Base-by-base conservation (phyloP, 2,888 invertebrate species). In the Cosmia trapezina region DNA sequence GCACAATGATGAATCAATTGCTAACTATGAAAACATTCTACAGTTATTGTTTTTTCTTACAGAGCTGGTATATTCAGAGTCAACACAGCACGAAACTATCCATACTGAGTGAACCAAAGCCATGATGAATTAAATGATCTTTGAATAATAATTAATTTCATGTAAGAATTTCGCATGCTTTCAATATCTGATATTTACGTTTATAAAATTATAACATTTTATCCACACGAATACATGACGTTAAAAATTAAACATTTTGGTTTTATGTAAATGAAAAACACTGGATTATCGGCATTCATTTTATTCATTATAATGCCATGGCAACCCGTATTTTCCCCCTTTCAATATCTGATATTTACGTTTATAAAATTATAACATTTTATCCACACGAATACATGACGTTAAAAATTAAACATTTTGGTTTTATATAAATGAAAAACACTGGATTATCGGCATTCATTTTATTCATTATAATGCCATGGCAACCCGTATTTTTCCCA, bases 1-100 rank as follows among this genome's bases (percentile, higher is more conserved):
- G 14, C 41, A 41, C 11, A 61, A 41, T 41, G n/a, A 19, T 17
- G 17, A n/a, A 47, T 9, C 19, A 17, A n/a, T 28, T 43, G 8
- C 4, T 2, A 43, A 22, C 8, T 47, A 11, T 22, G 1, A 37
- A 22, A 2, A 54, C 9, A 51, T 61, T 51, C 4, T 33, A 47
- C 56, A 56, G 11, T n/a, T 5, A 33, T 17, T 19, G 0, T 43
- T 43, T 72, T 57, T 72, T 45, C 64, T 70, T 73, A 56, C 84
- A 83, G 83, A n/a, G 33, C 61, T 37, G 83, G 84, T 43, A 82
- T 83, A 71, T 83, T 69, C 17, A 75, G 83, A 79, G 71, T 81
- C 63, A 82, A 82, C 49, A 81, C 81, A 37, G 79, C 22, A 37
- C 56, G 68, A 3, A 66, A 59, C 49, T 82, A 82, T n/a, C 81